Base-by-base conservation (phyloP, 2,797 vertebrate species). In the Malacoctenus gilli region DNA sequence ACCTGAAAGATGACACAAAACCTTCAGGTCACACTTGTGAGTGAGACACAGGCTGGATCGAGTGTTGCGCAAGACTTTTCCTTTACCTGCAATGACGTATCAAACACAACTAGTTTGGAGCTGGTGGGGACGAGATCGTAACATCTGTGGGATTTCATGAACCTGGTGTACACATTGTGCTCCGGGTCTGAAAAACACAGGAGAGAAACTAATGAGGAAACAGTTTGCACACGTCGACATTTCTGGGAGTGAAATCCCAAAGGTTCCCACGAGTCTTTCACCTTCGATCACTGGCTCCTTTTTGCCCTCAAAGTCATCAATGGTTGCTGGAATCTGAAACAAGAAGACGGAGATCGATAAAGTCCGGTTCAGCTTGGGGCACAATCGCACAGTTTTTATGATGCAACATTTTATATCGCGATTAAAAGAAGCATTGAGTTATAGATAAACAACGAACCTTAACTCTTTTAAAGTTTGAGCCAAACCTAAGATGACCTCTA, bases 81-180 rank as follows among this genome's bases (percentile, higher is more conserved):
- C 1, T 38, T 84, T 70, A 97, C 97, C 94, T 98, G 96, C 43
- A 98, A 90, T 23, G 97, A 98, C 0, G 95, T 98, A 80, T 99
- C 97, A 64, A 99, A 99, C 14, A 98, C 96, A 13, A 98, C 96
- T 59, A 99, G 82, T 80, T 99, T 99, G 77, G 97, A 99, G 83
- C 97, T 98, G 56, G 96, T 99, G 31, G 97, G 97, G 68, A 99
- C 95, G 7, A 99, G 92, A 84, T 99, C 97, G 44, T 99, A 98
- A 86, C 96, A 98, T 46, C 94, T 92, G 72, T 98, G 97, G 11
- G 95, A 95, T 83, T 95, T 97, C 97, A 99, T 99, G 78, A 98
- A 99, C 74, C 90, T 75, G 1, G 94, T 95, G 84, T 99, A 99
- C 47, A 96, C 93, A 39, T 94, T 93, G 15, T 83, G 82, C 55